Conservation (phyloP, 2,888 invertebrate species). For the Aelia acuminata region DNA sequence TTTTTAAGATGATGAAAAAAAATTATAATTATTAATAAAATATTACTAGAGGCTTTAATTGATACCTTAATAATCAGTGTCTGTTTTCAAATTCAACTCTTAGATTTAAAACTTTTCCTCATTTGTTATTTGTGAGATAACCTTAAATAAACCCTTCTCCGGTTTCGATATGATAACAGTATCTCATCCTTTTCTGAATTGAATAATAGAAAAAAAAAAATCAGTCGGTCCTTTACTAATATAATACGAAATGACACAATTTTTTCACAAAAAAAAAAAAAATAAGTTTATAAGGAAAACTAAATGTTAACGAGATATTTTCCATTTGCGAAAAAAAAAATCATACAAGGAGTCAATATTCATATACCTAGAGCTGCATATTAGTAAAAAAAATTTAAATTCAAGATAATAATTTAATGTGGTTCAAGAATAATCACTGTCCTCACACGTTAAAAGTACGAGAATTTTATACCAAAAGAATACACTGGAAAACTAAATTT, state of each 20-base stretch:
- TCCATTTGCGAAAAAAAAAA: background rate
- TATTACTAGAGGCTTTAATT: too few species aligned
- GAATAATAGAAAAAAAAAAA: background rate
- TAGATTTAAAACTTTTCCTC: background rate
- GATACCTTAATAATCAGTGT: background rate
- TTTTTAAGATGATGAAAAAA: too few species aligned
- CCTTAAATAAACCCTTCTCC: conserved; percentile 23
- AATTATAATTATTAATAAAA: too few species aligned
- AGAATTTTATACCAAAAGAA: background rate
- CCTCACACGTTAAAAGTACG: too few species aligned
- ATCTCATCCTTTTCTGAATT: conserved; percentile 14
- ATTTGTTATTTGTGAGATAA: background rate
- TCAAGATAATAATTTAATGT: background rate
- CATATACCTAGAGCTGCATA: background rate
- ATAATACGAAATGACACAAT: too few species aligned
- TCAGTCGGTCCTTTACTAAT: too few species aligned
- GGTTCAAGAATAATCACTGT: background rate
- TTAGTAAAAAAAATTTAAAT: background rate
- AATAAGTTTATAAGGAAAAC: too few species aligned
- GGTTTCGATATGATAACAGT: conserved; percentile 6
- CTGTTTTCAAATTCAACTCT: background rate
- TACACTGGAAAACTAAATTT: background rate
- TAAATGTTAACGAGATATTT: too few species aligned
- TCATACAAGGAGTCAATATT: too few species aligned
- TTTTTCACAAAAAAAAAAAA: too few species aligned